Conservation (phyloP, 2,888 invertebrate genomes). For the Patella caerulea region DNA sequence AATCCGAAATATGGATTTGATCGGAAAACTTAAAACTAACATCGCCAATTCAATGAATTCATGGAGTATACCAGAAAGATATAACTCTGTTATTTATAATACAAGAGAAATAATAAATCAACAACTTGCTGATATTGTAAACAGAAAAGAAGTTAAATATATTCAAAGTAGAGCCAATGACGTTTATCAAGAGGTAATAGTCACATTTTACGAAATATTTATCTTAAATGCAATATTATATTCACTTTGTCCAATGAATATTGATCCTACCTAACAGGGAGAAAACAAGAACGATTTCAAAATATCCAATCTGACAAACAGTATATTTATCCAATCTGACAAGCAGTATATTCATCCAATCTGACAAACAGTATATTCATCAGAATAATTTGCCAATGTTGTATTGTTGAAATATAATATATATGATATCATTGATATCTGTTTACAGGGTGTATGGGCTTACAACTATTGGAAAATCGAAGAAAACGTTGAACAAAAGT, state of each 20-base stretch:
- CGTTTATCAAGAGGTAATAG: constrained; percentile 21
- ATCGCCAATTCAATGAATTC: neutral
- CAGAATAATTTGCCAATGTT: too few relatives aligned
- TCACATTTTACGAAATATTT: too few relatives aligned
- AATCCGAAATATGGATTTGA: constrained; percentile 13
- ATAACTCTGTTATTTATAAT: constrained; percentile 15
- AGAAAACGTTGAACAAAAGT: constrained; percentile 38
- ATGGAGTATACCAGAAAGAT: neutral
- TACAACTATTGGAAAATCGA: constrained; percentile 55
- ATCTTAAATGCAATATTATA: too few relatives aligned
- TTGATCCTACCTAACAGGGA: too few relatives aligned
- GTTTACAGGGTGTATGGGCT: constrained; percentile 48
- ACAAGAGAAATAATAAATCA: constrained; percentile 13
- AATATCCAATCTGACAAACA: too few relatives aligned
- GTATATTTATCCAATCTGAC: too few relatives aligned
- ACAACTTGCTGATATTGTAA: constrained; percentile 12
- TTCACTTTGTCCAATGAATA: too few relatives aligned
- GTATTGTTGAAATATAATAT: too few relatives aligned
- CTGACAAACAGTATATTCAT: too few relatives aligned
- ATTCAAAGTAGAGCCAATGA: constrained; percentile 7
- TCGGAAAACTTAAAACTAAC: constrained; percentile 7
- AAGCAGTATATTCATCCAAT: too few relatives aligned
- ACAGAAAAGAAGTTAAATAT: constrained; percentile 15
- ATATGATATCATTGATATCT: neutral
- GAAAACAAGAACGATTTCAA: too few relatives aligned